Percentiles rank a stretch among this genome's conserved stretches.
phyloP scores from a whole-genome alignment of 2,113 vertebrate species.

The Rhagologus leucostigma region DNA sequence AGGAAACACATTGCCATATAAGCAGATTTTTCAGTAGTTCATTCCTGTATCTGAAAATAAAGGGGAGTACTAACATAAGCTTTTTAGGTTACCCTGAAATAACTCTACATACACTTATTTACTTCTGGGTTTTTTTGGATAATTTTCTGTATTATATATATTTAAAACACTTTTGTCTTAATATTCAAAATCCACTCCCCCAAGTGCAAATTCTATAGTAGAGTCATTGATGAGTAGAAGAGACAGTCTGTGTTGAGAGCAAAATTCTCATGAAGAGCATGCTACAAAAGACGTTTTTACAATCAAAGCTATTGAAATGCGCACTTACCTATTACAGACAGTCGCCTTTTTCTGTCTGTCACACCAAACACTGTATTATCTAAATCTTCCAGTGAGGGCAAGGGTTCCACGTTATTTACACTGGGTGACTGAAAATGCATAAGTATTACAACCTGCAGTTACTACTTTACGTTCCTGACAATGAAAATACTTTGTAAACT shows the following conservation, averaged over 20 bases:
- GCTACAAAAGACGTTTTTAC: neutral
- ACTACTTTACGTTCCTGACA: neutral
- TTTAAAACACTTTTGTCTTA: neutral
- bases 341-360: slow-evolving; percentile 77
- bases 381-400: slow-evolving; percentile 85
- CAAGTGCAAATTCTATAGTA: neutral
- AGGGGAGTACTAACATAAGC: neutral
- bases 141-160: neutral
- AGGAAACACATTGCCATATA: neutral
- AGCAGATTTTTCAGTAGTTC: neutral
- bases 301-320: neutral
- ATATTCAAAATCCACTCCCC: neutral
- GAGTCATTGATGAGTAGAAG: neutral
- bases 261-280: neutral
- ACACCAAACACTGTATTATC: slow-evolving; percentile 87
- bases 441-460: neutral
- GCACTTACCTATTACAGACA: slow-evolving; percentile 83
- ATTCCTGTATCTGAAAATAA: neutral
- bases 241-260: neutral
- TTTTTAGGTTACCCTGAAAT: neutral
- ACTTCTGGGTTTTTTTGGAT: accelerated
- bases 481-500: neutral
- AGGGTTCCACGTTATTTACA: slow-evolving; percentile 79
- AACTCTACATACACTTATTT: neutral
- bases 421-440: slow-evolving; percentile 68